Base-by-base conservation (phyloP, 2,888 invertebrate genomes). In the Tanypteryx hageni region DNA sequence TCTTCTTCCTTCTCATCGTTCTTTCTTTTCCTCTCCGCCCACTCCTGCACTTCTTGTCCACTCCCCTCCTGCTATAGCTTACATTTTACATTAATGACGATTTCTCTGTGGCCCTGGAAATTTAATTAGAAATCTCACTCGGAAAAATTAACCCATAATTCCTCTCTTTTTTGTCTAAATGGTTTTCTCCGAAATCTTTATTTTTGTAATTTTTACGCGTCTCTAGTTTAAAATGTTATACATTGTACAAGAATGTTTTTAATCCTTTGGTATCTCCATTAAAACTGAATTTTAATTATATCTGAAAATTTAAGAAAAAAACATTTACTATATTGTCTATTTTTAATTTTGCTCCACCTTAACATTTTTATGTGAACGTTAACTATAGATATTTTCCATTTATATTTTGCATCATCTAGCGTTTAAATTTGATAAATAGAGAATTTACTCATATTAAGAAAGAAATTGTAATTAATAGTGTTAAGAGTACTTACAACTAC, bases 81-180 rank as follows among this genome's bases (percentile, higher is more conserved):
- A 64, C 89, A 61, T 89, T 64, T 89, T 89, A 89, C 89, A 89
- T 89, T 89, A 86, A 61, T 86, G 86, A 86, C 86, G 86, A 61
- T 86, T 31, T 86, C 61, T 86, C 61, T 61, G 86, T 61, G 89
- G 61, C 89, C 61, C 89, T 44, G 61, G 64, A 89, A 89, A 89
- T 89, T 89, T 64, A 89, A 89, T 89, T 89, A 89, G 64, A 89
- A 64, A 89, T 89, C 89, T 89, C 89, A 64, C 89, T 89, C 64
- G 64, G n/a, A 89, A 64, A 68, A 89, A 89, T 89, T 89, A 89
- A 89, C 61, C 89, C 89, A 89, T 89, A 89, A 89, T 89, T 89
- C 89, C 89, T 68, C 44, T 89, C 64, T 89, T 89, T 89, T 89
- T 58, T 64, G 64, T 89, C 56, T 16, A 89, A 89, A 89, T 64